Evolutionary conservation across 2,888 invertebrate species (phyloP), one percentile per base, ranked within the genome.

Genomic region (Chrysina gloriosa): DNA sequence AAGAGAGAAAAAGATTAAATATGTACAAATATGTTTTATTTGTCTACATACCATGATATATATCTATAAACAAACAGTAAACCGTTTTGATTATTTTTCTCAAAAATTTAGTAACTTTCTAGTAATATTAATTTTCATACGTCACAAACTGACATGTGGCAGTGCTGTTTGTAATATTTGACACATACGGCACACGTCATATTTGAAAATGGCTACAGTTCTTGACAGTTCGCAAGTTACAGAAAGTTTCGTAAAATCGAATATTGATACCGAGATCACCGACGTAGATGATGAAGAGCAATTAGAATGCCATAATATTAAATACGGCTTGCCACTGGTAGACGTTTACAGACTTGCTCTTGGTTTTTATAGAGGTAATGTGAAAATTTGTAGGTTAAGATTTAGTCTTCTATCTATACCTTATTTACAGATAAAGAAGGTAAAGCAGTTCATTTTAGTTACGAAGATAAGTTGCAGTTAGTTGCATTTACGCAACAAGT

Each of bases 401-500:
- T 14, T n/a, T 25, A 34, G n/a, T 47, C 9, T 23, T 27, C 36
- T 11, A 34, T n/a, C 2, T 68, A 16, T 7, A 27, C 27, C 61
- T 73, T 66, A 63, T 76, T 74, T 86, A 11, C 83, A 97, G 98
- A 98, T 82, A 97, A 98, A 85, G 94, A 96, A 84, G 97, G 97
- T n/a, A 98, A 97, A 86, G 98, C 97, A 1, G 88, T 98, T 52
- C 96, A 96, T 79, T 86, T 97, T 69, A 94, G 95, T 48, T 98
- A 98, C 82, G 94, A 95, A 83, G 96, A 98, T 80, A 94, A 96
- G 80, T 83, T 97, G 64, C 93, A 93, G 80, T 84, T 98, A 71
- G 93, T 97, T 14, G 97, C 97, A 1, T 94, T 93, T 78, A 95
- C 94, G 6, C 95, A 97, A 80, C 98, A 98, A 86, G 93, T 94